Evolutionary conservation across 1,140 invertebrate species (phyloP), one percentile per base, ranked within the genome.

Genomic region (Portunus trituberculatus): DNA sequence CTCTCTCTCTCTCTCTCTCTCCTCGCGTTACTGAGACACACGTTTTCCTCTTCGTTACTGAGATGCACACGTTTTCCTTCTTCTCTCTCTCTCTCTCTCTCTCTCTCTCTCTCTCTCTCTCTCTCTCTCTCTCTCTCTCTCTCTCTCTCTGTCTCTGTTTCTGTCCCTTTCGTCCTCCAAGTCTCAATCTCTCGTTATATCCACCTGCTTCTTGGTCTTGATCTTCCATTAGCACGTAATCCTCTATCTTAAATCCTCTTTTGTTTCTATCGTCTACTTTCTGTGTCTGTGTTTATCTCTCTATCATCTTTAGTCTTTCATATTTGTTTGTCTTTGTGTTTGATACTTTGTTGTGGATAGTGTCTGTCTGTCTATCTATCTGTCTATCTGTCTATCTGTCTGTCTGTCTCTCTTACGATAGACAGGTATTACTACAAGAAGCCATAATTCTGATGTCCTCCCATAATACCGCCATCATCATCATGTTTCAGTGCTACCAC

Each of bases 341-440:
- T 29, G 29, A 83, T 83, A 2, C 29, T 29, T 83, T 29, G 25
- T 29, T 83, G 4, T n/a, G 25, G 76, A n/a, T 83, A 4, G 25
- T 83, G 25, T 89, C 87, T 89, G 28, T 89, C 87, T 39, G 10
- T 91, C 89, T 91, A 4, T 91, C 89, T 46, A 1, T 88, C 86
- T 88, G n/a, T 88, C 86, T 88, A 25, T 88, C 10, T 88, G 1
- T 88, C 86, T 88, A 1, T 88, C 10, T 88, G n/a, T 88, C 86
- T 88, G n/a, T 10, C 86, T 32, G 32, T 32, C 86, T 32, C 86
- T 32, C 86, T 25, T 7, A 25, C 7, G 20, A 76, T 20, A 7
- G 20, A 76, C 20, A 16, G 20, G 6, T 8, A n/a, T 76, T 25
- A n/a, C 67, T 20, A 1, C 2, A 76, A 76, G 6, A n/a, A 76